Evolutionary conservation across 2,113 vertebrate species (phyloP).

Genomic region (Peromyscus maniculatus): DNA sequence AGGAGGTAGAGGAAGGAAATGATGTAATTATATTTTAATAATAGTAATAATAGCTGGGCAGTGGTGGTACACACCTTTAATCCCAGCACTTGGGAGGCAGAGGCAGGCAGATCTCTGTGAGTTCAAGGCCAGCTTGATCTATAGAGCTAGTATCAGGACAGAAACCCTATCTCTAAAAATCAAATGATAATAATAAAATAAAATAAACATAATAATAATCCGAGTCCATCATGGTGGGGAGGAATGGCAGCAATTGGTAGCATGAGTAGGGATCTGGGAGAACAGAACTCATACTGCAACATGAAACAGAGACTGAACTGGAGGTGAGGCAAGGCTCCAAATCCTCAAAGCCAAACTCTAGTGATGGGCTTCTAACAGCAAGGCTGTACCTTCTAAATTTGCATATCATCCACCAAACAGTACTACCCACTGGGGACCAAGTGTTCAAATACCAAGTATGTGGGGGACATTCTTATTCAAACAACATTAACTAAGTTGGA

Average conservation of each 20-base stretch:
- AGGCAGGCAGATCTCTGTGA: background rate
- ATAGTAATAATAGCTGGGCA: background rate
- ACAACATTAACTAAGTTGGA: background rate
- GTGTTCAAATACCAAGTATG: background rate
- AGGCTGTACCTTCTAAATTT: background rate
- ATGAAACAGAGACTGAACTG: background rate
- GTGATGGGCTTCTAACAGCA: background rate
- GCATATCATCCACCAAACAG: background rate
- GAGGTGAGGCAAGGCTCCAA: background rate
- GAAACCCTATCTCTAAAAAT: too few relatives aligned
- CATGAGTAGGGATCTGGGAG: background rate
- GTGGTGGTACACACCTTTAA: background rate
- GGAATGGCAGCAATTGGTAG: background rate
- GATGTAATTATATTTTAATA: background rate
- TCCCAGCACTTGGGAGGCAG: background rate
- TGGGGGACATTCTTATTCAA: background rate
- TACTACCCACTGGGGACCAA: background rate
- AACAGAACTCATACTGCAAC: background rate
- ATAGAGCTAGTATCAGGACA: background rate
- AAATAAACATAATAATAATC: background rate
- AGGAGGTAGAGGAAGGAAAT: background rate
- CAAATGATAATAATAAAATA: background rate
- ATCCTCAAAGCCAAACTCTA: background rate
- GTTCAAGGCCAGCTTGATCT: background rate
- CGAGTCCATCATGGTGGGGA: background rate